Evolutionary conservation across 2,797 vertebrate species (phyloP).

Genomic region (Poeciliopsis gracilis): DNA sequence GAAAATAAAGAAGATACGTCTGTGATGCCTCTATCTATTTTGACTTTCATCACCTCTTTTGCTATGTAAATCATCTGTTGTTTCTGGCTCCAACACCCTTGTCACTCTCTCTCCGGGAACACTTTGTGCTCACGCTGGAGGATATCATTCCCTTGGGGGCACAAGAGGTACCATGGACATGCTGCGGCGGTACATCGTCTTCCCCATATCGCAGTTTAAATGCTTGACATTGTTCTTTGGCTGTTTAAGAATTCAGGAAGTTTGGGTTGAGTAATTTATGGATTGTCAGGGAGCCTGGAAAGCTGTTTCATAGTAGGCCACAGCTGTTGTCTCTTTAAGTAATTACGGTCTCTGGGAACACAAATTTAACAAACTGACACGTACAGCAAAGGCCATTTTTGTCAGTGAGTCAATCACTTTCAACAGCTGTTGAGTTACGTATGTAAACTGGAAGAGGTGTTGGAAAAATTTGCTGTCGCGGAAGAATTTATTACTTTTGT

Average conservation of each 20-base stretch:
- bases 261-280: slow-evolving; percentile 40
- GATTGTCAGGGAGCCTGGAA: slow-evolving; percentile 13
- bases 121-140: slow-evolving; percentile 50
- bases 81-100: slow-evolving; percentile 6
- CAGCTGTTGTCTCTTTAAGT: slow-evolving; percentile 39
- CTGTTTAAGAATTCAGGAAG: slow-evolving; percentile 40
- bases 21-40: slow-evolving; percentile 7
- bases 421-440: not conserved
- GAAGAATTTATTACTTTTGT: not conserved
- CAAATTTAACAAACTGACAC: slow-evolving; percentile 13
- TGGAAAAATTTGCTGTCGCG: not conserved
- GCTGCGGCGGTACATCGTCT: slow-evolving; percentile 47
- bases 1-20: slow-evolving; percentile 4
- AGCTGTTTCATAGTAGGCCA: slow-evolving; percentile 15
- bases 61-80: slow-evolving; percentile 14
- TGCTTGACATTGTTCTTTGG: slow-evolving; percentile 35
- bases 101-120: slow-evolving; percentile 46
- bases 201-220: slow-evolving; percentile 30
- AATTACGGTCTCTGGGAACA: not conserved
- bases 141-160: slow-evolving; percentile 51
- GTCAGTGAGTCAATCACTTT: not conserved
- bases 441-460: not conserved
- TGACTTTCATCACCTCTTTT: slow-evolving; percentile 13
- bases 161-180: slow-evolving; percentile 45
- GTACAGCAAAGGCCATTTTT: not conserved